Percentiles rank a stretch among this genome's conserved stretches.
These are phyloP conservation scores for Ligdia adustata DNA, from an alignment of 2,888 invertebrate genomes.

Conservation along the genomic window DNA sequence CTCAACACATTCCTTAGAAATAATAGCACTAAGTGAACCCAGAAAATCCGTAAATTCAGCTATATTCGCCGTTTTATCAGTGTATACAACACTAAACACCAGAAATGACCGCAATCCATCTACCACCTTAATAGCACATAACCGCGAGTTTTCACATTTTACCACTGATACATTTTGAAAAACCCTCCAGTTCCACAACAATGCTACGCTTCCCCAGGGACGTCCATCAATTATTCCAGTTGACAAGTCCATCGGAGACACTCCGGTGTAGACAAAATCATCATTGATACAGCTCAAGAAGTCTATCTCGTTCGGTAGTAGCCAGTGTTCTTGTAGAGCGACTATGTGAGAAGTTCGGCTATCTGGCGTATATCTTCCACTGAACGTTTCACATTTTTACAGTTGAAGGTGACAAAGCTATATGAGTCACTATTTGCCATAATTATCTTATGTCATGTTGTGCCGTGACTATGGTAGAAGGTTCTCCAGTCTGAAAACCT, in stretches of 20 bases:
- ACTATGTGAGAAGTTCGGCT: neutral
- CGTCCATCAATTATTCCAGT: conserved; percentile 1
- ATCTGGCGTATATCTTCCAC: neutral
- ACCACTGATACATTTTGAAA: no score
- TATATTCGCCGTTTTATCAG: no score
- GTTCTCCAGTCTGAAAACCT: no score
- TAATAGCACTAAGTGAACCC: no score
- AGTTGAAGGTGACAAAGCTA: no score
- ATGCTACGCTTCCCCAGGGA: neutral
- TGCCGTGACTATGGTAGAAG: neutral
- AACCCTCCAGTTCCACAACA: no score
- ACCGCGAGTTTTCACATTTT: conserved; percentile 1
- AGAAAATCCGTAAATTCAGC: no score
- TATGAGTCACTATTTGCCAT: no score
- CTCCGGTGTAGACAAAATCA: no score
- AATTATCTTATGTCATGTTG: neutral
- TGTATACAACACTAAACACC: conserved; percentile 8
- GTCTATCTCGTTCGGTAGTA: neutral
- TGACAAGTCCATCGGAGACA: no score
- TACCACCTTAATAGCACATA: conserved; percentile 4
- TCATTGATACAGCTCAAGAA: no score
- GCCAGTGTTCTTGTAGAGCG: neutral
- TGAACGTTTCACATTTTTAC: neutral
- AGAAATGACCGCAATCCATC: neutral
- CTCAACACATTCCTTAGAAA: neutral